Base-by-base conservation (phyloP, 35 echinoderm and acorn worm genomes). In the Acanthaster planci region DNA sequence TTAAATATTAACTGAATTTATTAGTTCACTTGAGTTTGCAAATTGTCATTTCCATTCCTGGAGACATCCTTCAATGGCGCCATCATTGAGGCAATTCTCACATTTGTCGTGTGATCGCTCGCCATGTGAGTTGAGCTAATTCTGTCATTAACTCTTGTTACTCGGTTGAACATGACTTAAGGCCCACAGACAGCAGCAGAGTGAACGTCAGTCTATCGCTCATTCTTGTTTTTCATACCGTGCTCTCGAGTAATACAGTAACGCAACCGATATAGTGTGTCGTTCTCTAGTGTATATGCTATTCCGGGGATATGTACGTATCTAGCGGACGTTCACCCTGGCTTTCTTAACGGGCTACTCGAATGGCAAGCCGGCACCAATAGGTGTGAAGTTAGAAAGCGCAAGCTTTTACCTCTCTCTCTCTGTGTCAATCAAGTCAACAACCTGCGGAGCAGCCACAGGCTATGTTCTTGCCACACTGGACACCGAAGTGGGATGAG, bases 181-280 rank as follows among this genome's bases (percentile, higher is more conserved):
- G 29, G 23, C 60, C 60, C 6, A 26, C 21, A 68, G 64, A 72
- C 64, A 7, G 22, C 22, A 34, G 30, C 29, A 72, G 64, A 72
- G 64, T 12, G 26, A 72, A 72, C 23, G 64, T 72, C 64, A 72
- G 64, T 34, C 64, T 72, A 26, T 72, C 64, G 26, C 64, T 35
- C 29, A 34, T 34, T 72, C 34, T 26, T 72, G 15, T 72, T 72
- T 72, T 72, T 72, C 64, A 29, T 34, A 0, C 34, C 14, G 26
- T 19, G 26, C 64, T 72, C 64, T 72, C 29, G 64, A 72, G 64
- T 72, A 72, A 72, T 72, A 72, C 64, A 72, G 64, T 72, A 72
- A 31, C 23, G 34, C 64, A 72, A 34, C 64, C n/a, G 64, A 72
- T 26, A 72, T 72, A 72, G 64, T 72, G 64, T 72, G 64, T 72